Percentiles rank a stretch among this genome's conserved stretches.
Conservation (phyloP, 2,888 invertebrate species). For the Elaeidobius kamerunicus region DNA sequence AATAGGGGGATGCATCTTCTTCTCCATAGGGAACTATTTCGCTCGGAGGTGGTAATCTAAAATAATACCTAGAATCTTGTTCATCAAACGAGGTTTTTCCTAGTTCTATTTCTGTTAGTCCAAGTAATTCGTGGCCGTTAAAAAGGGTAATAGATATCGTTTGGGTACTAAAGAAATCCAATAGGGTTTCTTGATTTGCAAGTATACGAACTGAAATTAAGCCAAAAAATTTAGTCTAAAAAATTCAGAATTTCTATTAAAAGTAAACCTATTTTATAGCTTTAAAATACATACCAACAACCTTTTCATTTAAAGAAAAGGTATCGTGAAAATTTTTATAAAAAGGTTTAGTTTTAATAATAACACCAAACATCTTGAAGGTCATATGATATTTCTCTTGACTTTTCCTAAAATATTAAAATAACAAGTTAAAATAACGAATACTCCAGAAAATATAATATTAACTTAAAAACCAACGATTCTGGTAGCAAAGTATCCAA, state of each 20-base stretch:
- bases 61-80: conserved; percentile 34
- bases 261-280: too few relatives aligned
- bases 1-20: conserved; percentile 38
- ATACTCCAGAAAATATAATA: too few relatives aligned
- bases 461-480: conserved; percentile 40
- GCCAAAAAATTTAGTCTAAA: too few relatives aligned
- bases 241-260: too few relatives aligned
- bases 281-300: conserved; percentile 38
- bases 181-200: conserved; percentile 39
- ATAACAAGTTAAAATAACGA: not conserved
- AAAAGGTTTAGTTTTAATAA: conserved; percentile 46
- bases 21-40: conserved; percentile 38
- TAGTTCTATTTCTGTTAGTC: conserved; percentile 40
- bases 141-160: conserved; percentile 41
- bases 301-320: conserved; percentile 44
- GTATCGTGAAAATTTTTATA: conserved; percentile 42
- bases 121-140: conserved; percentile 42
- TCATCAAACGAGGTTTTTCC: conserved; percentile 34
- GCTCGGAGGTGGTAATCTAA: conserved; percentile 40
- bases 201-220: conserved; percentile 35
- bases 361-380: conserved; percentile 45
- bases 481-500: conserved; percentile 53
- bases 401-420: conserved; percentile 31
- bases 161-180: conserved; percentile 42
- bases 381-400: conserved; percentile 43